These are phyloP conservation scores for Polia nebulosa DNA, from an alignment of 2,888 invertebrate genomes.

Conservation along the genomic window DNA sequence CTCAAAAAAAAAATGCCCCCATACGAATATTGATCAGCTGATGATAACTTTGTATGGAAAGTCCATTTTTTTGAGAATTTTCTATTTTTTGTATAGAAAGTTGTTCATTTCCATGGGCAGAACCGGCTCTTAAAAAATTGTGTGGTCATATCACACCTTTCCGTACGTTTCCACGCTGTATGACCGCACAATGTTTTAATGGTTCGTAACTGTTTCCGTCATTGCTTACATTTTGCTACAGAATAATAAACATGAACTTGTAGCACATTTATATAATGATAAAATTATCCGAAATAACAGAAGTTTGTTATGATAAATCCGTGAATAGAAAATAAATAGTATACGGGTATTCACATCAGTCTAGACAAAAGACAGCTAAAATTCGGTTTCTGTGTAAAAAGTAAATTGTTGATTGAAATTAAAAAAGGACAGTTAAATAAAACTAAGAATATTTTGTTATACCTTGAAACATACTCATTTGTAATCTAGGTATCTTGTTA, in stretches of 20 bases:
- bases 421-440: slow-evolving; percentile 10
- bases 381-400: slow-evolving; percentile 1
- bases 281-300: neutral
- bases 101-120: no score
- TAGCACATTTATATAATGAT: neutral
- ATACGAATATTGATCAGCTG: no score
- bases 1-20: no score
- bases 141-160: no score
- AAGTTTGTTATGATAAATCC: neutral
- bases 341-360: slow-evolving; percentile 8
- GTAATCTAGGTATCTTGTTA: slow-evolving; percentile 45
- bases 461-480: slow-evolving; percentile 57
- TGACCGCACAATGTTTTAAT: no score
- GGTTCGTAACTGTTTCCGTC: neutral
- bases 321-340: slow-evolving; percentile 1
- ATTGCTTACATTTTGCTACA: no score
- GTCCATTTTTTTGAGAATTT: no score
- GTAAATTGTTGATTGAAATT: slow-evolving; percentile 21
- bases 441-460: slow-evolving; percentile 61
- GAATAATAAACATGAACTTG: neutral
- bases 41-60: no score
- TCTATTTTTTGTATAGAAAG: no score
- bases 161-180: no score
- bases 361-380: neutral
- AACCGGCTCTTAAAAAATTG: no score